Evolutionary conservation across 2,113 vertebrate species (phyloP).

Genomic region (Catagonus wagneri): DNA sequence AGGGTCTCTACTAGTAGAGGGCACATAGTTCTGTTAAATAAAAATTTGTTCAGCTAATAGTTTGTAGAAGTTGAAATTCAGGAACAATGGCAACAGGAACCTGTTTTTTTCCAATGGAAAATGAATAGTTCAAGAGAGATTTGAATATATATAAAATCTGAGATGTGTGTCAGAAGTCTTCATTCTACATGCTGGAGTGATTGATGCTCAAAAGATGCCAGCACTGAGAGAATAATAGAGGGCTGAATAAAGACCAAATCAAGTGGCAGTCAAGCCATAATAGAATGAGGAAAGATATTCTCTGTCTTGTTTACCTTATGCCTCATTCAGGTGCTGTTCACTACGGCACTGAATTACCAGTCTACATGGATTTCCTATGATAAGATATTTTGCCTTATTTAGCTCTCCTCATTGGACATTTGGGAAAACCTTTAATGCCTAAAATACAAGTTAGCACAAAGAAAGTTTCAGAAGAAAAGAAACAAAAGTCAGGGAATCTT

Average conservation of each 20-base stretch:
- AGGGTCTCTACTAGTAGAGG: background rate
- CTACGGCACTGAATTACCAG: background rate
- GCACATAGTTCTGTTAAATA: background rate
- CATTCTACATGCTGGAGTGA: background rate
- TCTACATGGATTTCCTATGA: background rate
- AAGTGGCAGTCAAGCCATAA: background rate
- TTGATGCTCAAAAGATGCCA: background rate
- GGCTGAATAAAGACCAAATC: background rate
- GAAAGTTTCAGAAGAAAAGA: background rate
- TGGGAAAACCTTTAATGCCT: background rate
- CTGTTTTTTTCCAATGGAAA: background rate
- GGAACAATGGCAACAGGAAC: background rate
- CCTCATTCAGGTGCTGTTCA: background rate
- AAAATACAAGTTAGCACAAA: background rate
- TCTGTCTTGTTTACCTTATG: background rate
- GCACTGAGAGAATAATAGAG: background rate
- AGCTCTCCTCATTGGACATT: background rate
- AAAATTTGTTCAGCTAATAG: background rate
- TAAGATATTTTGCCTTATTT: background rate
- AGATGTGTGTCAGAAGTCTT: background rate
- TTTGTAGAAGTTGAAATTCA: background rate
- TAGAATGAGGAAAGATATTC: too few relatives aligned
- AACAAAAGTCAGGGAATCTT: background rate
- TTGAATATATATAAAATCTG: background rate
- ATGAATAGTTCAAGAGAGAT: background rate